Evolutionary conservation across 1,140 invertebrate genomes (phyloP).

Genomic region (Cardiocondyla obscurior): DNA sequence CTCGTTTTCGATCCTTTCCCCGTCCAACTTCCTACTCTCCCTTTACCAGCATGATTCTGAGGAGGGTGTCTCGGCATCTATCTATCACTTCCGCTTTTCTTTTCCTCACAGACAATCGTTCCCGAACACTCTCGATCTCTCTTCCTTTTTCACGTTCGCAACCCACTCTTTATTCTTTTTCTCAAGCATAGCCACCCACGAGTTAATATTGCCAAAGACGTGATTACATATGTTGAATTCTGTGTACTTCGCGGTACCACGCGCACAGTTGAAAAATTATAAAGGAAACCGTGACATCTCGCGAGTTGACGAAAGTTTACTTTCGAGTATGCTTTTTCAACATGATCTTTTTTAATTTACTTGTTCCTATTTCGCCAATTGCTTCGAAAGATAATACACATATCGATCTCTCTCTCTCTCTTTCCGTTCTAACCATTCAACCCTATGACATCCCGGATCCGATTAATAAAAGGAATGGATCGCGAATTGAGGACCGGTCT

Average conservation of each 20-base stretch:
- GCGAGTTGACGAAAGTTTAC: background rate
- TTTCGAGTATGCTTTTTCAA: background rate
- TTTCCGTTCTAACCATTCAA: constrained; percentile 56
- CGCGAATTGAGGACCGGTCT: constrained; percentile 79
- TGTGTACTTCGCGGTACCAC: background rate
- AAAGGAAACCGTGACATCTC: background rate
- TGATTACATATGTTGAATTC: background rate
- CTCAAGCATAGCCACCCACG: background rate
- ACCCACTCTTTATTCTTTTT: constrained; percentile 3
- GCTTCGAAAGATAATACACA: constrained; percentile 33
- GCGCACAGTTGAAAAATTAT: background rate
- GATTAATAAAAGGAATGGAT: constrained; percentile 83
- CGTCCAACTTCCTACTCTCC: constrained; percentile 68
- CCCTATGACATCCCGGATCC: constrained; percentile 67
- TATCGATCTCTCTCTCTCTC: constrained; percentile 23
- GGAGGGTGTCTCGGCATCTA: constrained; percentile 66
- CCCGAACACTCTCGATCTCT: constrained; percentile 56
- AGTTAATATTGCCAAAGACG: background rate
- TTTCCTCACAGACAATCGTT: constrained; percentile 68
- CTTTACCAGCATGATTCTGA: constrained; percentile 67
- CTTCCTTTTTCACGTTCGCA: constrained; percentile 22
- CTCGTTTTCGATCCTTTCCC: constrained; percentile 69
- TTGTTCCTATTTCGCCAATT: constrained; percentile 30
- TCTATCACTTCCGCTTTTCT: constrained; percentile 70
- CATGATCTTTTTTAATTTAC: background rate